A percentile compares a stretch with the other conserved stretches of the same genome.
phyloP scores from a whole-genome alignment of 1,140 invertebrate species.

The Melipona quadrifasciata region DNA sequence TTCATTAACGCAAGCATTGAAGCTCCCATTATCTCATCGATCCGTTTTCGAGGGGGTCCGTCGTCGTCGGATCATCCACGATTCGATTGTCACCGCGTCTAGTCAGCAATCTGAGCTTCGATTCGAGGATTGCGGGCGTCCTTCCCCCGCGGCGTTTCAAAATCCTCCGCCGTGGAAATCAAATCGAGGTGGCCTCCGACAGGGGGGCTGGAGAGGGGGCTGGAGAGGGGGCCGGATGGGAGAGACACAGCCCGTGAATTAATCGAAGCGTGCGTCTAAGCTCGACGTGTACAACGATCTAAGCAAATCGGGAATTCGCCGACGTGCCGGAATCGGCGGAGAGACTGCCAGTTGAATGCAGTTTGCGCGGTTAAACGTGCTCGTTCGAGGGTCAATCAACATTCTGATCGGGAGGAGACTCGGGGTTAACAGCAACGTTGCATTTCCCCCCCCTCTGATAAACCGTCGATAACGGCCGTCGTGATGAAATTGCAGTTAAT shows the following conservation, averaged over 20 bases:
- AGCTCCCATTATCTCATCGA: neutral
- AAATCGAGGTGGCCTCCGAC: neutral
- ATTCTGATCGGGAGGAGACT: neutral
- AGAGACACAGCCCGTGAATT: neutral
- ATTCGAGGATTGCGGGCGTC: neutral
- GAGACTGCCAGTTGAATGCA: neutral
- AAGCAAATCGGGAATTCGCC: slow-evolving; percentile 45
- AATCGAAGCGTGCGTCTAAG: slow-evolving; percentile 37
- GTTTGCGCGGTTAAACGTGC: neutral
- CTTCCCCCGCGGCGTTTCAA: neutral
- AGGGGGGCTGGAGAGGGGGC: neutral
- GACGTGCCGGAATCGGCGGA: neutral
- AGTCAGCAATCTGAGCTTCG: neutral
- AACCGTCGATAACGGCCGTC: neutral
- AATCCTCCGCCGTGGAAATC: neutral
- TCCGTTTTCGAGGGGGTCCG: neutral
- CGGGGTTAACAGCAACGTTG: slow-evolving; percentile 1
- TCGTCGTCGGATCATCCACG: neutral
- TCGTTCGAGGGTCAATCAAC: slow-evolving; percentile 32
- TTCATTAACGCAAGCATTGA: no score
- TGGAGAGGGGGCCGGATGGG: neutral
- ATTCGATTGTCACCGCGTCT: neutral
- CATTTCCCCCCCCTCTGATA: neutral
- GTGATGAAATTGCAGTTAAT: slow-evolving; percentile 10
- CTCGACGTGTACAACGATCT: slow-evolving; percentile 36